Evolutionary conservation across 2,797 vertebrate species (phyloP), one percentile per base, ranked within the genome.

Genomic region (Brachyalestes nurse): DNA sequence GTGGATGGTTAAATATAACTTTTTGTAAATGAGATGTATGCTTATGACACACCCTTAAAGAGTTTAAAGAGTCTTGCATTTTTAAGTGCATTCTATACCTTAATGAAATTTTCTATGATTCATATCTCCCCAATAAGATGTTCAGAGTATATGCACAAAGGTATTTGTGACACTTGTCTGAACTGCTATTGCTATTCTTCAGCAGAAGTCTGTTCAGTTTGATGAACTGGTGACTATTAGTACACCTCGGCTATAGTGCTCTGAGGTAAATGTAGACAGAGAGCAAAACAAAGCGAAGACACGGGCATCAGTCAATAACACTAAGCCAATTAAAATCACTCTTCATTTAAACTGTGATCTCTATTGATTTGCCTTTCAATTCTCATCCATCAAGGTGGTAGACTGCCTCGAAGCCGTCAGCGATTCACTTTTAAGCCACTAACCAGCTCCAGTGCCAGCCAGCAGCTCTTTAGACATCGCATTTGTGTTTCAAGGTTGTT

Each of bases 241-340:
- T 78, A 82, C 70, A 85, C 89, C 84, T 82, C 84, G 84, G 80
- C 87, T 82, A 75, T 45, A 77, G 51, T 66, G 57, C 78, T 77
- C 79, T 78, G 38, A 82, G 75, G 82, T 67, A 1, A 70, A 77
- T 84, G 83, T 81, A 67, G 71, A 2, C 60, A 74, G 47, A 7
- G 79, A 86, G 86, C 75, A 76, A 84, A 88, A 91, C 86, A 84
- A 84, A 89, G 67, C 72, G 85, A 85, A 81, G 85, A 86, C 78
- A 87, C 86, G 85, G 83, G 82, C 78, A 58, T 77, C 79, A 72
- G 86, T 93, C 91, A 92, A 93, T 94, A 93, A 85, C 71, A 87
- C 90, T 91, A 88, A 92, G 89, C 88, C 91, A 91, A 91, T 94
- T 92, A 90, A 92, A 93, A 92, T 93, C 91, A 92, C 88, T 94